Conservation (phyloP, 2,888 invertebrate species). For the Phaonia tiefii region DNA sequence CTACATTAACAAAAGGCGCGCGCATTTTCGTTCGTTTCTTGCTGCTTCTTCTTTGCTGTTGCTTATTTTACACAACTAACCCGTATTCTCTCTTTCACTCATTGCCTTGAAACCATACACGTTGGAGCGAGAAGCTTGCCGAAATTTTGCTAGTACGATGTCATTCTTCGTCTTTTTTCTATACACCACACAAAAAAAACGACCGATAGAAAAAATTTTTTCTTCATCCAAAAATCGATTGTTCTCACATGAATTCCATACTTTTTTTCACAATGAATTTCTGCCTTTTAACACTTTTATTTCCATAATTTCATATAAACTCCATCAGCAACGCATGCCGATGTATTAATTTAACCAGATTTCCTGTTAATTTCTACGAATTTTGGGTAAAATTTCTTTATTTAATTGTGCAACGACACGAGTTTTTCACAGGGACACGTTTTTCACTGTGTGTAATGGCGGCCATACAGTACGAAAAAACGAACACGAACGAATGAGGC, state of each 20-base stretch:
- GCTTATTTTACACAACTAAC: background rate
- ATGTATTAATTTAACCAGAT: conserved; percentile 74
- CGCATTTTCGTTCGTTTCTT: conserved; percentile 61
- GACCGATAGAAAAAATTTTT: conserved; percentile 72
- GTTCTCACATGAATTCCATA: conserved; percentile 70
- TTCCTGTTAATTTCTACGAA: conserved; percentile 74
- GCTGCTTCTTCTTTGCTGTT: conserved; percentile 51
- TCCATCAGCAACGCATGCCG: conserved; percentile 70
- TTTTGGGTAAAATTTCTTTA: conserved; percentile 75
- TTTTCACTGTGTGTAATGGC: conserved; percentile 78
- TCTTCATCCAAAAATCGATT: conserved; percentile 74
- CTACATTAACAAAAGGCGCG: conserved; percentile 49
- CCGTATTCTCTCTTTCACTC: conserved; percentile 55
- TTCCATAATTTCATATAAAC: conserved; percentile 71
- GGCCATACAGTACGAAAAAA: conserved; percentile 67
- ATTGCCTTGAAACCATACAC: background rate
- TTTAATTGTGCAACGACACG: conserved; percentile 77
- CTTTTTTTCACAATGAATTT: conserved; percentile 79
- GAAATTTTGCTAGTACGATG: conserved; percentile 31
- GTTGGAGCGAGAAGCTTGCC: conserved; percentile 59
- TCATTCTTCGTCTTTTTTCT: conserved; percentile 63
- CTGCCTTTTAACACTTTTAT: conserved; percentile 72
- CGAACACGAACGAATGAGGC: conserved; percentile 71
- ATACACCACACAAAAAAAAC: conserved; percentile 48
- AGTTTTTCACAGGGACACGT: conserved; percentile 80